Percentiles rank a stretch among this genome's conserved stretches.
phyloP scores from a whole-genome alignment of 2,797 vertebrate species.

The Cuculus canorus region DNA sequence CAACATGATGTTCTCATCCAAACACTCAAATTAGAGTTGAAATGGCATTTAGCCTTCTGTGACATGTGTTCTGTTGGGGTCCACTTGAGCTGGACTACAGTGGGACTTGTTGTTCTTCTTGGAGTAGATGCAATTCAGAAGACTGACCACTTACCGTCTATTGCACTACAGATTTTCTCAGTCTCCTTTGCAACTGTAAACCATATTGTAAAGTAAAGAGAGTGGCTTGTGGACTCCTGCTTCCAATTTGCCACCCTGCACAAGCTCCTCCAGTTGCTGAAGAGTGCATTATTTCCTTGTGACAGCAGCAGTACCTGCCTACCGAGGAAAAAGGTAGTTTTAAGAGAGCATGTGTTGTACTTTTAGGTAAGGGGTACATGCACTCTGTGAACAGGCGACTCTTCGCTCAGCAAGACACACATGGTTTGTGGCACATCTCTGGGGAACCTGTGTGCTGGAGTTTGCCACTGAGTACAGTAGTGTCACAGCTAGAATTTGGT shows the following conservation, averaged over 20 bases:
- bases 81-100: not conserved
- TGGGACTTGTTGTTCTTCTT: not conserved
- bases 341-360: not conserved
- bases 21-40: not conserved
- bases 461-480: not conserved
- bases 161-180: not conserved
- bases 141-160: not conserved
- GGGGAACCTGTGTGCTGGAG: not conserved
- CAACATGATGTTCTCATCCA: not conserved
- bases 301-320: not conserved
- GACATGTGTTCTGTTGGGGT: not conserved
- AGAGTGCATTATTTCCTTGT: not conserved
- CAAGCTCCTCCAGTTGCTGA: not conserved
- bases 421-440: not conserved
- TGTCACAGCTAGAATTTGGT: conserved; percentile 6
- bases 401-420: not conserved
- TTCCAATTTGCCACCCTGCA: not conserved
- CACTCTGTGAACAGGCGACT: not conserved
- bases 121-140: not conserved
- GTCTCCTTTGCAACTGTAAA: not conserved
- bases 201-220: not conserved
- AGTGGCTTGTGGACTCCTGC: not conserved
- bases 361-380: not conserved
- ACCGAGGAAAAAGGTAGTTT: not conserved
- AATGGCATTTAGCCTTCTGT: not conserved